Base-by-base conservation (phyloP, 2,888 invertebrate genomes). In the Girardia tigrina region DNA sequence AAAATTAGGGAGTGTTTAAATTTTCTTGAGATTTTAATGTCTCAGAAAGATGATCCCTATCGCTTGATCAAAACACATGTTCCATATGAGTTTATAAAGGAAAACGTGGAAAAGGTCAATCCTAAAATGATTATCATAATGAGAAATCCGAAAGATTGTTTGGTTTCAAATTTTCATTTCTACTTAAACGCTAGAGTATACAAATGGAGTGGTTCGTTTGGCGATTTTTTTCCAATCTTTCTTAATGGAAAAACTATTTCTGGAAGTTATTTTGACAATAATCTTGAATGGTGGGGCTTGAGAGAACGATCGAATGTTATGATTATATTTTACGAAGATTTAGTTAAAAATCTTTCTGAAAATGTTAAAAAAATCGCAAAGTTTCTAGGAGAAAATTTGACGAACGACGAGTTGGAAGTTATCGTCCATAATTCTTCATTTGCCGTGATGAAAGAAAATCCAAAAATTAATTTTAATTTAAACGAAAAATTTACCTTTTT, bases 61-160 rank as follows among this genome's bases (percentile, higher is more conserved):
- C 56, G 56, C n/a, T 56, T 56, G n/a, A 56, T 56, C 56, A 56
- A 56, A 56, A 56, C 56, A 20, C 56, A 56, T 56, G n/a, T 56
- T 56, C 56, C 56, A 56, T 56, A 56, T 56, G 56, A 56, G n/a
- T 56, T 56, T 12, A 36, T 36, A 36, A n/a, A n/a, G n/a, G n/a
- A n/a, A n/a, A n/a, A n/a, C n/a, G n/a, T n/a, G n/a, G n/a, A n/a
- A n/a, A n/a, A n/a, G n/a, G n/a, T n/a, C n/a, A n/a, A n/a, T n/a
- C n/a, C n/a, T n/a, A n/a, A n/a, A n/a, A n/a, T n/a, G n/a, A n/a
- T n/a, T n/a, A n/a, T n/a, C n/a, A n/a, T n/a, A n/a, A n/a, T n/a
- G n/a, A n/a, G n/a, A n/a, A n/a, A n/a, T n/a, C n/a, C n/a, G n/a
- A n/a, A n/a, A n/a, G n/a, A n/a, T n/a, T n/a, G n/a, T n/a, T n/a